Base-by-base conservation (phyloP, 2,113 vertebrate species). In the Hemibagrus wyckioides region DNA sequence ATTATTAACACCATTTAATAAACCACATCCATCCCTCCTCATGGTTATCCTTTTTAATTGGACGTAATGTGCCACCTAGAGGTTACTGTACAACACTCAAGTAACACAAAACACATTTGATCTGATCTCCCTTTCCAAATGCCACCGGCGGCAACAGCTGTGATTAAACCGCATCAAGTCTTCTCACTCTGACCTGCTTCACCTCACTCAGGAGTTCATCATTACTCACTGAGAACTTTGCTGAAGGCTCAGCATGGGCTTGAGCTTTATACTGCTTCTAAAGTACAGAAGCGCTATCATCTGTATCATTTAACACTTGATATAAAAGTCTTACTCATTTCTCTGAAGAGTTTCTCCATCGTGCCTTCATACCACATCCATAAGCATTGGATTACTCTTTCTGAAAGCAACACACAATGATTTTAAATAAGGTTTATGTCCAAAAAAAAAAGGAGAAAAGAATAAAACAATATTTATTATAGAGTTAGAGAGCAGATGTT, bases 1-100 rank as follows among this genome's bases (percentile, higher is more conserved):
- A 90, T 75, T 90, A 90, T 91, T 94, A 95, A 95, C 94, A 91
- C 83, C 82, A 13, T 25, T 80, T 57, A 25, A 36, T 39, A 25
- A 39, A 56, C 4, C 33, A 39, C 11, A 25, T 25, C 30, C 33
- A 39, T 39, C 10, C 13, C 3, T 41, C 21, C n/a, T 61, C 4
- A 17, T 39, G 54, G 25, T 39, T 57, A 57, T 23, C n/a, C 54
- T 82, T 41, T 83, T 54, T 86, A 67, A 88, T 65, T 88, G 82
- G 79, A 88, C 52, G 8, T 52, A 52, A 90, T 88, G 36, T 87
- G 87, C 87, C 89, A 85, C 76, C 84, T 90, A 88, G 87, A 88
- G 89, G 84, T 86, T 41, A 81, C 75, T 85, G 28, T 39, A 41
- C 56, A 84, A 81, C 33, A 75, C 28, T 30, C 44, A 11, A 56